Percentiles rank a stretch among this genome's conserved stretches.
phyloP scores from a whole-genome alignment of 2,797 vertebrate species.

The Corythornis leucogaster region DNA sequence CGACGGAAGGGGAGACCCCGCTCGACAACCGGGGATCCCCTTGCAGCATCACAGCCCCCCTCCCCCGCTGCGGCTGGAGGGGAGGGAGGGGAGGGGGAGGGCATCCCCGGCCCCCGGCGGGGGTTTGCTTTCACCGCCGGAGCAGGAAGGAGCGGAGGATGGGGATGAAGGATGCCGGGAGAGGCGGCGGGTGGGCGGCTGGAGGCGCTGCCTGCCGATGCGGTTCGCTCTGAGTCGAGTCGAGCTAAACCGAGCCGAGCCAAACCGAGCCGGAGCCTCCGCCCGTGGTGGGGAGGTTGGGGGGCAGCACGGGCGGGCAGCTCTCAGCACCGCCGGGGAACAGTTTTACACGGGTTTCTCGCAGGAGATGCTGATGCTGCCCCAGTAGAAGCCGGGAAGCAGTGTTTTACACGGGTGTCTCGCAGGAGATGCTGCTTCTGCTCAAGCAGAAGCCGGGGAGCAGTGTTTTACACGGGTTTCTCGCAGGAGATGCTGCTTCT shows the following conservation, averaged over 20 bases:
- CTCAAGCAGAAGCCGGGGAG: too few relatives aligned
- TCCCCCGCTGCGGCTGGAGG: background rate
- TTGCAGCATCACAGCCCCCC: slow-evolving; percentile 53
- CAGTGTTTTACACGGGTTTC: background rate
- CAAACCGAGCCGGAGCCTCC: background rate
- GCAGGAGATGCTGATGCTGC: too few relatives aligned
- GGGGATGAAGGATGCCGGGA: slow-evolving; percentile 43
- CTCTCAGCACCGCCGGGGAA: background rate
- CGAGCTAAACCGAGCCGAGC: background rate
- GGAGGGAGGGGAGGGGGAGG: background rate
- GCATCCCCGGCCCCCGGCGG: slow-evolving; percentile 52
- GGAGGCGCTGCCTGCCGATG: background rate
- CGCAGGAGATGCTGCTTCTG: too few relatives aligned
- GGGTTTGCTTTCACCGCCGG: slow-evolving; percentile 10
- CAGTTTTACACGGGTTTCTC: too few relatives aligned
- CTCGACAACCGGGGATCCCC: slow-evolving; percentile 51
- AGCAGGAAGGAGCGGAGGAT: slow-evolving; percentile 48
- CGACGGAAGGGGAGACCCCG: slow-evolving; percentile 36
- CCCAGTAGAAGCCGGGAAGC: too few relatives aligned
- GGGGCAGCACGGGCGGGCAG: background rate
- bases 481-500: too few relatives aligned
- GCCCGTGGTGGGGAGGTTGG: background rate
- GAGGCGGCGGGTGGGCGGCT: slow-evolving; percentile 16
- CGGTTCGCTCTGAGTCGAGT: background rate
- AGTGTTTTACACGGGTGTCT: too few relatives aligned